Base-by-base conservation (phyloP, 2,888 invertebrate species). In the Ophion costatus region DNA sequence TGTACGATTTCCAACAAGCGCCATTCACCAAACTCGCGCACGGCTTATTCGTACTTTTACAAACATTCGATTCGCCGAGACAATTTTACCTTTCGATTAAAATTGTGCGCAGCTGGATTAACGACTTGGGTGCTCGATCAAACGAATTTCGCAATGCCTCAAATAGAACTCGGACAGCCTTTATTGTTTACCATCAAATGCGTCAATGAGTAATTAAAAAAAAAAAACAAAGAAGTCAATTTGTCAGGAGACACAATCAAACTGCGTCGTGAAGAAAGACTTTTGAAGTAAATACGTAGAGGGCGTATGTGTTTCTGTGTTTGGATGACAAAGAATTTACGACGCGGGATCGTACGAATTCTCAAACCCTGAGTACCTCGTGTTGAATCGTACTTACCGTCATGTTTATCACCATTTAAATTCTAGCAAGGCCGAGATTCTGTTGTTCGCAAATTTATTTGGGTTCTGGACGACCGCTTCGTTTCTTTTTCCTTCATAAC, bases 341-440 rank as follows among this genome's bases (percentile, higher is more conserved):
- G 70, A 71, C 57, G 76, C 77, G 71, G 57, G 61, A 70, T 81
- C 77, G 64, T 56, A 64, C 71, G 76, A 82, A 71, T 76, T 61
- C 73, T 61, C 73, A 38, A 57, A 71, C 29, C 57, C 57, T 33
- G 56, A 33, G 29, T 33, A 71, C 71, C 57, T 45, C 69, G 14
- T 10, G 70, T 29, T 70, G 29, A 57, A 70, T 70, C 38, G 56
- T 20, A 33, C 33, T 29, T n/a, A 20, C 17, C 56, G 22, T 24
- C 56, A 20, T 33, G n/a, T 20, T 22, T 79, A 79, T 56, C 17
- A 74, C 59, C 69, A 56, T 64, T 83, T 75, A 70, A 83, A 78
- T 56, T 66, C 67, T 11, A 45, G 70, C 56, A 74, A 80, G 64
- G 73, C 57, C 29, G 69, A 83, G 74, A 42, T 38, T 73, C 69